phyloP scores from a whole-genome alignment of 2,797 vertebrate species.

The Labroides dimidiatus region DNA sequence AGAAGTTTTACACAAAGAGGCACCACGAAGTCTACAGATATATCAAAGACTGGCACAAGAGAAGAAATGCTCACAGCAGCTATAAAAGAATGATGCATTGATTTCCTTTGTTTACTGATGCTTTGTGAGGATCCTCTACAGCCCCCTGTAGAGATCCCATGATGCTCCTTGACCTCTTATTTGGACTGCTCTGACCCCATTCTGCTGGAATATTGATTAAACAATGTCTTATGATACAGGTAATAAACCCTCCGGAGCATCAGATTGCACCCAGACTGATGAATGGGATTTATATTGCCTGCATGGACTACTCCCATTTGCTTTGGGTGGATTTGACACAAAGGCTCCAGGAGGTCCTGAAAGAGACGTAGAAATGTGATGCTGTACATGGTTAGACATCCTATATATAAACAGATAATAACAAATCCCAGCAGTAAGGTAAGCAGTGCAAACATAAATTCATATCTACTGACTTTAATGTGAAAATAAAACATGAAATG shows the following conservation, averaged over 20 bases:
- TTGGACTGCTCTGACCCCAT: slow-evolving; percentile 20
- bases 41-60: no score
- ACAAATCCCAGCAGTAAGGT: background rate
- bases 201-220: slow-evolving; percentile 41
- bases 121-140: background rate
- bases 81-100: no score
- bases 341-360: background rate
- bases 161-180: background rate
- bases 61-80: no score
- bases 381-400: background rate
- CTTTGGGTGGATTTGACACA: background rate
- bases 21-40: no score
- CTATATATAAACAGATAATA: no score
- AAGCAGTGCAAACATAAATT: background rate
- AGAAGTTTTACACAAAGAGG: no score
- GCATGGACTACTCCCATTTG: background rate
- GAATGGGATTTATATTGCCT: background rate
- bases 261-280: slow-evolving; percentile 13
- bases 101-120: no score
- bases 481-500: no score
- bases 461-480: background rate
- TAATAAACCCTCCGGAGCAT: slow-evolving; percentile 23
- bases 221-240: slow-evolving; percentile 11
- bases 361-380: background rate
- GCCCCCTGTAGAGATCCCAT: background rate